These are phyloP conservation scores for Sapayoa aenigma DNA, from an alignment of 2,113 vertebrate species.

Conservation along the genomic window DNA sequence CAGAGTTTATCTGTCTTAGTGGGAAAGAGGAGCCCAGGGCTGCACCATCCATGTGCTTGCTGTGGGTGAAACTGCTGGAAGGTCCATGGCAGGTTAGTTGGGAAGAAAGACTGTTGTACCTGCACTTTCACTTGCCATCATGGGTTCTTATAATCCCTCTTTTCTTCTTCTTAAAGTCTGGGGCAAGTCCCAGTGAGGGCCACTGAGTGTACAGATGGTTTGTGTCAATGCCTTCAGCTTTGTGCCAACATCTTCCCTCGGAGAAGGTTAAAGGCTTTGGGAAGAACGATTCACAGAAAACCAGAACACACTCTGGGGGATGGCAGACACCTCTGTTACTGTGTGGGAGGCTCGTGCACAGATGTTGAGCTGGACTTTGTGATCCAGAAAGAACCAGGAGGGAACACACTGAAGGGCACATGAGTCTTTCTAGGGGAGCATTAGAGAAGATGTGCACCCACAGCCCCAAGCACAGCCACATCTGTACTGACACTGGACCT, in stretches of 20 bases:
- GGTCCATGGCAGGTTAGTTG: neutral
- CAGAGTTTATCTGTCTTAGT: neutral
- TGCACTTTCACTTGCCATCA: neutral
- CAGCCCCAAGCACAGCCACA: neutral
- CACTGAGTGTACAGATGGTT: neutral
- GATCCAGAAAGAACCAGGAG: neutral
- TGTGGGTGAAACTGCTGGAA: neutral
- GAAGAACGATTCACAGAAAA: neutral
- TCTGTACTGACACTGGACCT: neutral
- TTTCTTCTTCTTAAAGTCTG: neutral
- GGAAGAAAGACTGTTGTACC: neutral
- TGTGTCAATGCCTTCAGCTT: neutral
- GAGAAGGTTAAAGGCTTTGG: neutral
- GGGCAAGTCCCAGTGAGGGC: neutral
- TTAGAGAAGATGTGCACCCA: neutral
- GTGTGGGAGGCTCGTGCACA: accelerated
- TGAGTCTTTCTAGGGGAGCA: neutral
- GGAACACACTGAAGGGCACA: neutral
- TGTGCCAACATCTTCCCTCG: neutral
- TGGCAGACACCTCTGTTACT: neutral
- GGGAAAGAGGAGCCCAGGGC: neutral
- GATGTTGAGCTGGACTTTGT: neutral
- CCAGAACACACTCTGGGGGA: neutral
- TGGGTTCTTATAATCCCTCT: neutral
- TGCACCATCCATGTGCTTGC: neutral